phyloP scores from a whole-genome alignment of 1,140 invertebrate genomes.

The Drosophila baimaii region DNA sequence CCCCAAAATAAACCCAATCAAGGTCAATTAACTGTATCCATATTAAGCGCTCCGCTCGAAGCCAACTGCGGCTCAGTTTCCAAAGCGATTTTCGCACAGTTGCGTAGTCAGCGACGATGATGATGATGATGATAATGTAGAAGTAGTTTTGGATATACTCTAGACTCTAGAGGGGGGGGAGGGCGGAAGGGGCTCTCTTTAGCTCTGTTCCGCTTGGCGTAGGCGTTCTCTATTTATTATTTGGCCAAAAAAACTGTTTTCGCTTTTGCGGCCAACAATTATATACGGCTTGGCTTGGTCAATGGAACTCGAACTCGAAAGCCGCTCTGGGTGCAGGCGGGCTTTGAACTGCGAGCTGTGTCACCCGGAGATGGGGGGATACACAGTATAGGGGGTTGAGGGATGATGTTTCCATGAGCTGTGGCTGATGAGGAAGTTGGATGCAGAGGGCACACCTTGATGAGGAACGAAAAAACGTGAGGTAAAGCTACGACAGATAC shows the following conservation, averaged over 20 bases:
- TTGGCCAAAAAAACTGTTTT: constrained; percentile 68
- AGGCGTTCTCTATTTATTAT: constrained; percentile 68
- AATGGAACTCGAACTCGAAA: constrained; percentile 70
- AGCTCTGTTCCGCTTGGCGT: constrained; percentile 66
- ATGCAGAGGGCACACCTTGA: constrained; percentile 14
- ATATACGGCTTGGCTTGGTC: constrained; percentile 44
- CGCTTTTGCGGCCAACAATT: constrained; percentile 49
- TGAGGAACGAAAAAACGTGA: constrained; percentile 2
- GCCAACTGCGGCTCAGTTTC: constrained; percentile 31
- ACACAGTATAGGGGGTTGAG: constrained; percentile 1
- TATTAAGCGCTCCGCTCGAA: constrained; percentile 62
- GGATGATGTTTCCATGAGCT: not conserved
- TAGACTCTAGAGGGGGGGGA: too few relatives aligned
- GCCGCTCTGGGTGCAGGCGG: constrained; percentile 41
- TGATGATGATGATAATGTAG: constrained; percentile 34
- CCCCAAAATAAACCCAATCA: constrained; percentile 78
- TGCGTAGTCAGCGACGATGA: constrained; percentile 48
- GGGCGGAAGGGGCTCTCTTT: not conserved
- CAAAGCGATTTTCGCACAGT: constrained; percentile 64
- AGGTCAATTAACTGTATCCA: constrained; percentile 84
- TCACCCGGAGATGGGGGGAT: constrained; percentile 42
- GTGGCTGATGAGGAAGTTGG: constrained; percentile 22
- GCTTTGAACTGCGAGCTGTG: constrained; percentile 68
- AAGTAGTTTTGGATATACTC: constrained; percentile 28
- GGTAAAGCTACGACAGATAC: not conserved